Evolutionary conservation across 2,797 vertebrate genomes (phyloP).

Genomic region (Hydrophis major): DNA sequence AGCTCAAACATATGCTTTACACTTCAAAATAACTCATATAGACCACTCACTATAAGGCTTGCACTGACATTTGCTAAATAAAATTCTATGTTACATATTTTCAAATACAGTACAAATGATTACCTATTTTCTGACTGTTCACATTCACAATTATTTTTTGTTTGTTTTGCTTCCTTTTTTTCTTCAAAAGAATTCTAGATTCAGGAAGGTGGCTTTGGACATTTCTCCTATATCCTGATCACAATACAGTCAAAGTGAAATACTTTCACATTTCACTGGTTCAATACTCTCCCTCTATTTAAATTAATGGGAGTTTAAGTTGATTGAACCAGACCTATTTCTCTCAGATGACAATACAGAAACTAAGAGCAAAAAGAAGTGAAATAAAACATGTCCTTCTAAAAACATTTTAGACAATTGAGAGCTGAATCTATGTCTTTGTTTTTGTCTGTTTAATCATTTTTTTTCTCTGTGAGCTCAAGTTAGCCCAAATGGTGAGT

Average conservation of each 20-base stretch:
- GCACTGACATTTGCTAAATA: neutral
- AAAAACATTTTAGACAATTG: neutral
- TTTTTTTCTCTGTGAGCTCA: neutral
- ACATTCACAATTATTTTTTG: neutral
- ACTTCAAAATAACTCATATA: conserved; percentile 2
- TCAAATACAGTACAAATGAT: neutral
- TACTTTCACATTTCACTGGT: neutral
- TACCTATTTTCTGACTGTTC: neutral
- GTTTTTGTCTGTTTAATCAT: neutral
- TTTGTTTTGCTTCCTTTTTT: neutral
- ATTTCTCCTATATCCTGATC: neutral
- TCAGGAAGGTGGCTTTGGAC: neutral
- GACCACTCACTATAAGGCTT: neutral
- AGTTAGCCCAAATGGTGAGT: neutral
- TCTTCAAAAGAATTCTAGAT: neutral
- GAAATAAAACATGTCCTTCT: neutral
- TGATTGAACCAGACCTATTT: neutral
- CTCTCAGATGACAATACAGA: neutral
- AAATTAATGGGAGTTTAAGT: neutral
- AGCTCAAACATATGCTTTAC: neutral
- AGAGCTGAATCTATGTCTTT: neutral
- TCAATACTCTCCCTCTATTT: neutral
- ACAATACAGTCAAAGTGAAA: neutral
- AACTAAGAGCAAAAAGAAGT: neutral
- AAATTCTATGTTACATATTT: neutral